These are phyloP conservation scores for Macrosiphum euphorbiae DNA, from an alignment of 2,888 invertebrate genomes.

Conservation along the genomic window DNA sequence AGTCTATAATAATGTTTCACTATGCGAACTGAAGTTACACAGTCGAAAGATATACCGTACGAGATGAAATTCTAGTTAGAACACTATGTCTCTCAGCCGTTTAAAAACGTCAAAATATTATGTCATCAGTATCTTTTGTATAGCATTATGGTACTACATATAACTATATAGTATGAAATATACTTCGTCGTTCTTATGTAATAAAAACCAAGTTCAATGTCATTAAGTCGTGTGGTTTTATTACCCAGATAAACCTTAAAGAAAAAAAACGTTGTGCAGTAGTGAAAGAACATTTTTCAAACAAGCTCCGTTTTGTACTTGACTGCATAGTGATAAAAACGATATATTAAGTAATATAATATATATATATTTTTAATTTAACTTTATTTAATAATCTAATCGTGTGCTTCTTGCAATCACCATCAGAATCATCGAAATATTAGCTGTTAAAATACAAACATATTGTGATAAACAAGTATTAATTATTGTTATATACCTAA, in stretches of 20 bases:
- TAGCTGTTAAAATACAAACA: not conserved
- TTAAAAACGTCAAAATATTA: conserved; percentile 31
- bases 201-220: conserved; percentile 52
- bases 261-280: not conserved
- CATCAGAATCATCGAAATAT: not conserved
- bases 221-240: conserved; percentile 14
- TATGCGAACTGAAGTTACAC: not conserved
- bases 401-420: not conserved
- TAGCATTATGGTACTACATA: not conserved
- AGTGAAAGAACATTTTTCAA: not conserved
- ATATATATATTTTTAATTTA: not conserved
- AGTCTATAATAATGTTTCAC: not conserved
- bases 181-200: not conserved
- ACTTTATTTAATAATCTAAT: not conserved
- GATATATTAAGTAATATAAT: not conserved
- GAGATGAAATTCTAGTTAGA: not conserved
- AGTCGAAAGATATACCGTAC: not conserved
- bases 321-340: not conserved
- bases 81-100: not conserved
- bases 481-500: not conserved
- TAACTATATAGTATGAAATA: not conserved
- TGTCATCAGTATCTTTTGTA: not conserved
- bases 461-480: not conserved
- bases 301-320: not conserved
- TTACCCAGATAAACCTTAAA: not conserved